A percentile compares a stretch with the other conserved stretches of the same genome.
phyloP scores from a whole-genome alignment of 2,797 vertebrate species.

The Sebastes cheni region DNA sequence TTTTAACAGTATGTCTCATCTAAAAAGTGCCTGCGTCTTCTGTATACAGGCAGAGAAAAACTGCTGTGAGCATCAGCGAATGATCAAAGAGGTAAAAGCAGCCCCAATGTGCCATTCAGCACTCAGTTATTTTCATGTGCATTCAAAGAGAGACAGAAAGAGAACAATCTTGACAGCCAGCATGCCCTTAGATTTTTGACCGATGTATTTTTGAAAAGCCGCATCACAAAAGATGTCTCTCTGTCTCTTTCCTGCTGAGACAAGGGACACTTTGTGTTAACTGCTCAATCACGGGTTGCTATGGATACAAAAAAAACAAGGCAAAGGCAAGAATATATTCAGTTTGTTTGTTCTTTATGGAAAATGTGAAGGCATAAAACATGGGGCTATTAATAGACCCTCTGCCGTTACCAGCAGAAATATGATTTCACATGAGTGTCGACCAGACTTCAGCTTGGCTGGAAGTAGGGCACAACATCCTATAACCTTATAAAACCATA shows the following conservation, averaged over 20 bases:
- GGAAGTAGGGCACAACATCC: slow-evolving; percentile 42
- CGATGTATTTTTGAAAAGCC: slow-evolving; percentile 15
- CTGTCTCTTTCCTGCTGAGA: slow-evolving; percentile 42
- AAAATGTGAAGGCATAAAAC: slow-evolving; percentile 51
- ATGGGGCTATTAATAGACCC: slow-evolving; percentile 56
- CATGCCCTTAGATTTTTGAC: slow-evolving; percentile 20
- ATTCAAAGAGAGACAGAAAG: slow-evolving; percentile 1
- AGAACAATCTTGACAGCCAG: not conserved
- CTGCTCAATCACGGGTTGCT: slow-evolving; percentile 63
- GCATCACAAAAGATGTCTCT: slow-evolving; percentile 49
- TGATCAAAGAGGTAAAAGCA: slow-evolving; percentile 31
- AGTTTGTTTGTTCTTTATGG: slow-evolving; percentile 56
- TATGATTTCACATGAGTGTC: slow-evolving; percentile 33
- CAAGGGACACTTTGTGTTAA: slow-evolving; percentile 51
- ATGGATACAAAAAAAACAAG: slow-evolving; percentile 65
- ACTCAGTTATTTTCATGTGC: slow-evolving; percentile 11
- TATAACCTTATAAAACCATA: slow-evolving; percentile 32
- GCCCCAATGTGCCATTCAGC: slow-evolving; percentile 17
- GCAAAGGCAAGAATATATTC: slow-evolving; percentile 34
- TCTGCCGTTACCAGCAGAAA: slow-evolving; percentile 28
- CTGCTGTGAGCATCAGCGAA: not conserved
- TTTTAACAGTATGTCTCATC: slow-evolving; percentile 7
- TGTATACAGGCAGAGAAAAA: slow-evolving; percentile 1
- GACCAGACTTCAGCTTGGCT: slow-evolving; percentile 2
- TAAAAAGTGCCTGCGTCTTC: not conserved